Evolutionary conservation across 2,888 invertebrate genomes (phyloP).

Genomic region (Sericinus montela): DNA sequence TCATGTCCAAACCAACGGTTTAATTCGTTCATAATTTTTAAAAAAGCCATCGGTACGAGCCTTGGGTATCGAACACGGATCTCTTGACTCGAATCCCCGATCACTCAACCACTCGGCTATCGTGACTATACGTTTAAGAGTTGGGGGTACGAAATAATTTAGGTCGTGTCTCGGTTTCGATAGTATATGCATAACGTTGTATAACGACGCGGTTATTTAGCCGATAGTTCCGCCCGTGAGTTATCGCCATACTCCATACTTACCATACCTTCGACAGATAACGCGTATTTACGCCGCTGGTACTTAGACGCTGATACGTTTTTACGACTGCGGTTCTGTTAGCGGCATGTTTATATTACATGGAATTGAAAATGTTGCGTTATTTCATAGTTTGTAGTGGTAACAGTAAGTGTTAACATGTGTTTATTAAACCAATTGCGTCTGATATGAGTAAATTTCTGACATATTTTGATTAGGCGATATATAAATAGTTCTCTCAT

Average conservation of each 20-base stretch:
- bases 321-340: not conserved
- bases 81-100: no score
- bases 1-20: no score
- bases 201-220: slow-evolving; percentile 1
- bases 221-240: slow-evolving; percentile 30
- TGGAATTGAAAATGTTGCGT: slow-evolving; percentile 4
- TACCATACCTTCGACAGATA: slow-evolving; percentile 28
- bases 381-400: not conserved
- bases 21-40: no score
- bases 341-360: not conserved
- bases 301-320: slow-evolving; percentile 5
- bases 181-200: slow-evolving; percentile 2
- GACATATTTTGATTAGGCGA: no score
- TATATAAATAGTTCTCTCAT: no score
- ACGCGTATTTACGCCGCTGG: slow-evolving; percentile 17
- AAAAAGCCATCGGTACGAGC: no score
- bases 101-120: no score
- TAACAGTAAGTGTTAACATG: no score
- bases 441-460: no score
- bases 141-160: not conserved
- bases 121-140: no score
- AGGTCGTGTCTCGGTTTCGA: slow-evolving; percentile 4
- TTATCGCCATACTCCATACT: slow-evolving; percentile 28
- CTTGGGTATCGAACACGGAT: no score
- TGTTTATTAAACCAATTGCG: no score